These are phyloP conservation scores for Ennomos quercinarius DNA, from an alignment of 2,888 invertebrate genomes.

Conservation along the genomic window DNA sequence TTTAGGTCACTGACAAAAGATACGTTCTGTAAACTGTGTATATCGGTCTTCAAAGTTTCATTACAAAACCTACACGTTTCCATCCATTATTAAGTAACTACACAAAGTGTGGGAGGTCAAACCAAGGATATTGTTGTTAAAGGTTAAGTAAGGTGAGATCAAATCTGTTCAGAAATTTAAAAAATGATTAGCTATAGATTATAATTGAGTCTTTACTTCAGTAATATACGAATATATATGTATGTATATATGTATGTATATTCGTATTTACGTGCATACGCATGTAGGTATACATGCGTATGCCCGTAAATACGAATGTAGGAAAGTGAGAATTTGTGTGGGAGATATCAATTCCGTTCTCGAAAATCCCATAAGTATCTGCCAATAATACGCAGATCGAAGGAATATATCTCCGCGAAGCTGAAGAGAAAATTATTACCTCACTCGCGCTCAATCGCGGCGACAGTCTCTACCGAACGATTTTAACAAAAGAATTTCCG, in stretches of 20 bases:
- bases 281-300: too few relatives aligned
- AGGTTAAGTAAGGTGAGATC: slow-evolving; percentile 2
- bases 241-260: too few relatives aligned
- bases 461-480: slow-evolving; percentile 66
- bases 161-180: not conserved
- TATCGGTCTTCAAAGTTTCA: slow-evolving; percentile 26
- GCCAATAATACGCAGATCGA: slow-evolving; percentile 70
- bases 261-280: too few relatives aligned
- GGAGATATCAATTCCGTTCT: slow-evolving; percentile 54
- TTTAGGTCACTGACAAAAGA: slow-evolving; percentile 40
- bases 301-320: not conserved
- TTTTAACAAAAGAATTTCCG: slow-evolving; percentile 78
- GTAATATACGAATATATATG: too few relatives aligned
- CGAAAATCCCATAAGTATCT: slow-evolving; percentile 64
- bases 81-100: slow-evolving; percentile 12
- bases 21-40: slow-evolving; percentile 35
- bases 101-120: slow-evolving; percentile 8
- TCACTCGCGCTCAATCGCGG: slow-evolving; percentile 69
- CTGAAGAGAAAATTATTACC: slow-evolving; percentile 76
- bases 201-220: not conserved
- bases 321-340: slow-evolving; percentile 40
- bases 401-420: slow-evolving; percentile 63
- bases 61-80: slow-evolving; percentile 15
- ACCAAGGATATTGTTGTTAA: slow-evolving; percentile 8
- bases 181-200: not conserved